phyloP scores from a whole-genome alignment of 30 jellyfish, hydroid and myxozoan genomes.

The Sanderia malayensis region DNA sequence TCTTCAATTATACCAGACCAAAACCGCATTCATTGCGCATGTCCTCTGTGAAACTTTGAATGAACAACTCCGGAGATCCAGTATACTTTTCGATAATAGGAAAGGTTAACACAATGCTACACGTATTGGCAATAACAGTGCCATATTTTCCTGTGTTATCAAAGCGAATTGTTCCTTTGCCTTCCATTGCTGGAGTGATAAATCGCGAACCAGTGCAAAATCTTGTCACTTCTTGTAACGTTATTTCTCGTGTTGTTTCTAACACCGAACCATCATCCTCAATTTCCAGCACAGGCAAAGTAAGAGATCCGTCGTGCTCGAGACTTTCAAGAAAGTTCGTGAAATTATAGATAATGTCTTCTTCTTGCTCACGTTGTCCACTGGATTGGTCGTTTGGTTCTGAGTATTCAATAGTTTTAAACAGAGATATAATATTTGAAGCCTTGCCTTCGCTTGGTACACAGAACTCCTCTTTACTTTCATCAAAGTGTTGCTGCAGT shows the following conservation, averaged over 20 bases:
- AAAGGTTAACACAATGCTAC: neutral
- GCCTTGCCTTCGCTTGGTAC: neutral
- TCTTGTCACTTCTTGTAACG: slow-evolving; percentile 16
- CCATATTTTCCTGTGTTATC: neutral
- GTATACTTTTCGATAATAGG: neutral
- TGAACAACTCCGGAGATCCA: neutral
- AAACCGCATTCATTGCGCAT: neutral
- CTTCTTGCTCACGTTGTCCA: neutral
- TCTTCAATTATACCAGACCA: neutral
- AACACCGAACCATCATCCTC: slow-evolving; percentile 19
- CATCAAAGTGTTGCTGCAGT: neutral
- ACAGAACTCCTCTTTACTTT: neutral
- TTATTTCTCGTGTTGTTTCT: neutral
- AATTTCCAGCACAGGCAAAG: slow-evolving; percentile 2
- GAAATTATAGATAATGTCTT: slow-evolving; percentile 18
- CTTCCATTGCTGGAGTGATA: neutral
- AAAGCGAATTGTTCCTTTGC: neutral
- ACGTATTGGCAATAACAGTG: neutral
- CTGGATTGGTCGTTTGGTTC: neutral
- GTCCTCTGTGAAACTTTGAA: neutral
- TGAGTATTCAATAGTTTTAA: neutral
- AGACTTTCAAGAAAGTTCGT: slow-evolving; percentile 6
- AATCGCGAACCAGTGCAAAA: neutral
- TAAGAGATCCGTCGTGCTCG: slow-evolving; percentile 1
- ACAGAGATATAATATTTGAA: slow-evolving; percentile 9